phyloP scores from a whole-genome alignment of 2,113 vertebrate species.

The Callithrix jacchus region DNA sequence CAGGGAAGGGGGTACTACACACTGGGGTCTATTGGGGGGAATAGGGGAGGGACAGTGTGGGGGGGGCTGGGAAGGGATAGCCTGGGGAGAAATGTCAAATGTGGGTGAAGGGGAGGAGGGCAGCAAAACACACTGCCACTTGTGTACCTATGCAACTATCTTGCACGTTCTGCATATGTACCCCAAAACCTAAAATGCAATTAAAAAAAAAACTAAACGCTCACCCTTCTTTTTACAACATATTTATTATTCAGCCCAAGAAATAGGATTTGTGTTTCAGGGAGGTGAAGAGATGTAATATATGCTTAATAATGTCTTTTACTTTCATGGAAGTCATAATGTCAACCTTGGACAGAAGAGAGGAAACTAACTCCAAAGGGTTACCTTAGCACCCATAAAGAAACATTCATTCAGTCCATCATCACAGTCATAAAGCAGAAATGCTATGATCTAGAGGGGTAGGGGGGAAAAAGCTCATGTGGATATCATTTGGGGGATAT shows the following conservation, averaged over 20 bases:
- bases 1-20: too few relatives aligned
- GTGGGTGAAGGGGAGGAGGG: too few relatives aligned
- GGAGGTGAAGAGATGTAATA: neutral
- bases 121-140: too few relatives aligned
- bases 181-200: too few relatives aligned
- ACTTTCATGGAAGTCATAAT: neutral
- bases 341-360: neutral
- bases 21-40: too few relatives aligned
- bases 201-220: neutral
- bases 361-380: neutral
- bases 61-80: too few relatives aligned
- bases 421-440: neutral
- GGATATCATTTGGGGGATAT: neutral
- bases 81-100: too few relatives aligned
- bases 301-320: neutral
- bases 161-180: too few relatives aligned
- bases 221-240: neutral
- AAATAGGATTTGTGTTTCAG: neutral
- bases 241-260: constrained; percentile 15
- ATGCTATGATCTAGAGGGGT: neutral
- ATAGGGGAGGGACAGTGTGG: too few relatives aligned
- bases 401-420: neutral
- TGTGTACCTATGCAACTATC: too few relatives aligned
- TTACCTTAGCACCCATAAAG: constrained; percentile 10
- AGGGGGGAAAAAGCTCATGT: neutral